Base-by-base conservation (phyloP, 2,888 invertebrate genomes). In the Romanomermis culicivorax region DNA sequence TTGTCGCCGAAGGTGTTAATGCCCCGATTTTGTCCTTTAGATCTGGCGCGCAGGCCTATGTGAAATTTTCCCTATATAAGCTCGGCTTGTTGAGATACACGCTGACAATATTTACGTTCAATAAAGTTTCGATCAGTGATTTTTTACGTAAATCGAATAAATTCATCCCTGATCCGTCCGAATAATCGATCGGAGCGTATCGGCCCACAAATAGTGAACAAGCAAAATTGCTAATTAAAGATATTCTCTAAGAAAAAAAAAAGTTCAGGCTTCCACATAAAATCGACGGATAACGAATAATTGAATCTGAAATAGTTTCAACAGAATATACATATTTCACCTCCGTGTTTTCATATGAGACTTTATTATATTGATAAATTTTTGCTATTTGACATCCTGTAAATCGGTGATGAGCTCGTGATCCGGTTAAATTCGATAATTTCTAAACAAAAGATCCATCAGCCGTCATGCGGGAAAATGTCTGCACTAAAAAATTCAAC, bases 151-250 rank as follows among this genome's bases (percentile, higher is more conserved):
- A 83, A 69, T 93, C 80, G 63, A 95, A 74, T 23, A 95, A 74
- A 73, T 95, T 95, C 88, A 88, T 95, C 20, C 95, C 95, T 0
- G 89, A 89, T 1, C 82, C 93, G 70, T 95, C 95, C 0, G 86
- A 78, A 60, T 77, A 78, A 71, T 95, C 95, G 51, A 95, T 86
- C 0, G 86, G 81, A 0, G 88, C 89, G 59, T 87, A 80, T 63
- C 78, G 75, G 1, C 91, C 91, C 43, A 87, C 71, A 67, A 95
- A 81, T 53, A 95, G 70, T 0, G 86, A 85, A 57, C 85, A 84
- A 0, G 82, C 78, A 71, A 95, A 95, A 62, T 87, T 91, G 65
- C 91, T 91, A 2, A 95, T 79, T 47, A 95, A 74, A 0, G 91
- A 89, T 61, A 95, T 85, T 63, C 86, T 76, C 81, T 82, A 70